Evolutionary conservation across 2,797 vertebrate species (phyloP).

Genomic region (Gadopsis bispinosus): DNA sequence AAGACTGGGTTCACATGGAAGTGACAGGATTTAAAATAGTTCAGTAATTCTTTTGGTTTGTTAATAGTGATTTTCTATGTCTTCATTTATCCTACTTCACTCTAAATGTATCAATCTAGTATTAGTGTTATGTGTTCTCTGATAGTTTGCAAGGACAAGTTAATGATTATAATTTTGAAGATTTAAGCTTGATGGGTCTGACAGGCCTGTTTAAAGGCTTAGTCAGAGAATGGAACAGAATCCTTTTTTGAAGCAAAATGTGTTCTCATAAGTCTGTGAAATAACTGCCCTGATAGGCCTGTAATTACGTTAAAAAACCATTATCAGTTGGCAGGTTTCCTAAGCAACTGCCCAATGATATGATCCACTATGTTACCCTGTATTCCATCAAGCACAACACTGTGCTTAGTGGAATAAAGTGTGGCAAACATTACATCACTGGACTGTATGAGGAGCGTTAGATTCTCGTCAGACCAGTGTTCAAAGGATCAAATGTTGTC

Average conservation of each 20-base stretch:
- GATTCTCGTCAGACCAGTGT: constrained; percentile 17
- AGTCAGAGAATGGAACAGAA: constrained; percentile 68
- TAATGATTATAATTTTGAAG: constrained; percentile 76
- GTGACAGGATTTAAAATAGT: constrained; percentile 55
- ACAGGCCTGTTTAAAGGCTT: constrained; percentile 76
- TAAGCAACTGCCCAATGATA: constrained; percentile 66
- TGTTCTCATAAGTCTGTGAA: constrained; percentile 65
- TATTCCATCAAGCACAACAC: constrained; percentile 16
- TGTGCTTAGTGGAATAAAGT: constrained; percentile 15
- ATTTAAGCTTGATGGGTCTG: constrained; percentile 69
- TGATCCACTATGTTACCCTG: constrained; percentile 34
- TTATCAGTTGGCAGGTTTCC: constrained; percentile 75
- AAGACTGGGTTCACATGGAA: constrained; percentile 41
- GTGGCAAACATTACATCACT: constrained; percentile 46
- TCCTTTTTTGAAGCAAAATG: constrained; percentile 65
- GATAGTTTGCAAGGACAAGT: constrained; percentile 72
- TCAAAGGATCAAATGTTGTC: constrained; percentile 27
- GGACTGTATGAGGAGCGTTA: constrained; percentile 16
- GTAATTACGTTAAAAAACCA: constrained; percentile 75
- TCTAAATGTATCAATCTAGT: constrained; percentile 45
- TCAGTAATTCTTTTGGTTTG: constrained; percentile 55
- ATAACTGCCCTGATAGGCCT: constrained; percentile 69
- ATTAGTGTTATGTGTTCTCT: constrained; percentile 59
- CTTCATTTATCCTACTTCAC: constrained; percentile 53
- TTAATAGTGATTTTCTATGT: constrained; percentile 36